These are phyloP conservation scores for Heliocidaris erythrogramma DNA, from an alignment of 35 echinoderm and acorn worm genomes.

Conservation along the genomic window DNA sequence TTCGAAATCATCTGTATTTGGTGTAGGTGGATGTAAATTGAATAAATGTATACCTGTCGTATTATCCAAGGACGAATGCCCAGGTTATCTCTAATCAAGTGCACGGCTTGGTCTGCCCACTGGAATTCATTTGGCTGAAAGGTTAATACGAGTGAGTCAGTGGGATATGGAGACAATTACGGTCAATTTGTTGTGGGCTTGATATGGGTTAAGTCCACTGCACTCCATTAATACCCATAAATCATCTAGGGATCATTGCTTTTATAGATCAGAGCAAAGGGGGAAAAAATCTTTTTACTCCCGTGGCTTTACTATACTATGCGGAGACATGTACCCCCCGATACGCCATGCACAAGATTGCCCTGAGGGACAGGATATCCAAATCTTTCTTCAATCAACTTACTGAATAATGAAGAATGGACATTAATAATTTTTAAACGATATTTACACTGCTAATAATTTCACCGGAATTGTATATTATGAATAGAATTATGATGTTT, in stretches of 20 bases:
- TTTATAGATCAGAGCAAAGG: neutral
- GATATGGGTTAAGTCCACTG: constrained; percentile 2
- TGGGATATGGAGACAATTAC: constrained; percentile 3
- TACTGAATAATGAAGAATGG: neutral
- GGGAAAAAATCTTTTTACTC: neutral
- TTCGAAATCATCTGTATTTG: too few species aligned
- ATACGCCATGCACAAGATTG: neutral
- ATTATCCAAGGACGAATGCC: neutral
- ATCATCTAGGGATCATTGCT: neutral
- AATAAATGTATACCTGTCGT: neutral
- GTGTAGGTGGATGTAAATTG: too few species aligned
- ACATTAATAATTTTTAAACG: neutral
- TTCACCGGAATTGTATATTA: too few species aligned
- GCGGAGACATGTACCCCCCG: neutral
- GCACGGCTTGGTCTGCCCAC: neutral
- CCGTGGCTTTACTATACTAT: neutral
- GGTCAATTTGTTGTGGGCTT: neutral
- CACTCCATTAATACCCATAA: constrained; percentile 10
- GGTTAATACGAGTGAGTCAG: neutral
- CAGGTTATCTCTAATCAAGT: neutral
- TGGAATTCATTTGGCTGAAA: neutral
- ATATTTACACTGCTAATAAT: neutral
- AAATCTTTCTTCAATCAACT: neutral
- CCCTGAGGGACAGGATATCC: neutral
- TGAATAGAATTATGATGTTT: too few species aligned